These are phyloP conservation scores for Nipponia nippon DNA, from an alignment of 2,113 vertebrate species.

Conservation along the genomic window DNA sequence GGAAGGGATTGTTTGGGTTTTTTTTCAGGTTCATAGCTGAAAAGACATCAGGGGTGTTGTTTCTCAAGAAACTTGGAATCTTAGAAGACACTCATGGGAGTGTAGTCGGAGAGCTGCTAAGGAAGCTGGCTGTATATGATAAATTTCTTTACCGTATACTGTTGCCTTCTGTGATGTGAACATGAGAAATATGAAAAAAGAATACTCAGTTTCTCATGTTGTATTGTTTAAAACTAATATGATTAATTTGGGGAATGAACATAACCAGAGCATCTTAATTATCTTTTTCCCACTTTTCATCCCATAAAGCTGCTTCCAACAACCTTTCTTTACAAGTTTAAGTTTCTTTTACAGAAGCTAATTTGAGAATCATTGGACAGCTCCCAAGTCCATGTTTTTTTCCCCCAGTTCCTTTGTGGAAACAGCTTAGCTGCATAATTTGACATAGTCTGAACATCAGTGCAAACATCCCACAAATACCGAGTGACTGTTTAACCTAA, in stretches of 20 bases:
- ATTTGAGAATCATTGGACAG: neutral
- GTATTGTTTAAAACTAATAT: neutral
- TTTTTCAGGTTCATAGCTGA: neutral
- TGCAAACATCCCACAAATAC: conserved; percentile 18
- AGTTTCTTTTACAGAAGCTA: neutral
- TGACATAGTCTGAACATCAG: neutral
- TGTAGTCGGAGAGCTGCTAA: neutral
- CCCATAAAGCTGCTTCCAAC: neutral
- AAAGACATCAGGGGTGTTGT: neutral
- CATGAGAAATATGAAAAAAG: neutral
- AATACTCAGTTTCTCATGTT: neutral
- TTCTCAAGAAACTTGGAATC: neutral
- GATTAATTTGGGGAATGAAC: neutral
- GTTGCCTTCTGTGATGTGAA: neutral
- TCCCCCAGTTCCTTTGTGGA: neutral
- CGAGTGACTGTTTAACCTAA: neutral
- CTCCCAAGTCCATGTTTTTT: neutral
- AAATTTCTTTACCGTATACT: neutral
- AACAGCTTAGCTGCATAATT: neutral
- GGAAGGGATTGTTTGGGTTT: neutral
- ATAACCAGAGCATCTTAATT: neutral
- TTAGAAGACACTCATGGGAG: neutral
- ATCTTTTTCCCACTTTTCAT: neutral
- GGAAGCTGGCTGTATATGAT: neutral
- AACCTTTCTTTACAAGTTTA: neutral